Evolutionary conservation across 2,113 vertebrate genomes (phyloP).

Genomic region (Artemisiospiza belli): DNA sequence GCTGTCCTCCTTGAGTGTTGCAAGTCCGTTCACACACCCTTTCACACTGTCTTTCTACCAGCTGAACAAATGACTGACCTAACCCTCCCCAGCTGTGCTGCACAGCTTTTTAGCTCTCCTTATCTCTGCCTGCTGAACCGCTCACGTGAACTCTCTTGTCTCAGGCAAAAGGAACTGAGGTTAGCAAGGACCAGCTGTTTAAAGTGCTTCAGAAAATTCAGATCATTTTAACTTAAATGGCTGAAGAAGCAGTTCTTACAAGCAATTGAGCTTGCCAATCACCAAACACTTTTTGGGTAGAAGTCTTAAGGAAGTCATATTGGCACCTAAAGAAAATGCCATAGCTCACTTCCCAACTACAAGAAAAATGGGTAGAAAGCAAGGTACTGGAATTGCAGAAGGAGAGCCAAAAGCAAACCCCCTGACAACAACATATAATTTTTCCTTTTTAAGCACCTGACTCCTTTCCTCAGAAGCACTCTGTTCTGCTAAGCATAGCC

Average conservation of each 20-base stretch:
- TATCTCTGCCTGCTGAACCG: neutral
- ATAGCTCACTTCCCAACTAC: neutral
- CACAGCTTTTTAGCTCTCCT: neutral
- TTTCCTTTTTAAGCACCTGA: neutral
- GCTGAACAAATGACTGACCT: neutral
- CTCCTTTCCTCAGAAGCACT: neutral
- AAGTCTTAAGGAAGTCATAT: neutral
- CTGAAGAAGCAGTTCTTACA: slow-evolving; percentile 29
- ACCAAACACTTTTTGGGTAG: neutral
- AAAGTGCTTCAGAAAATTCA: neutral
- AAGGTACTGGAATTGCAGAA: neutral
- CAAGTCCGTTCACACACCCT: neutral
- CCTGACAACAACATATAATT: neutral
- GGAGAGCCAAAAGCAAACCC: neutral
- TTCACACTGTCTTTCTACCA: neutral
- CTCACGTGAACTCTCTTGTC: neutral
- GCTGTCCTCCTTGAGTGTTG: neutral
- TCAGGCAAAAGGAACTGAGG: slow-evolving; percentile 3
- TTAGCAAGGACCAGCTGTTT: neutral
- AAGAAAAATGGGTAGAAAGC: neutral
- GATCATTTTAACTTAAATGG: neutral
- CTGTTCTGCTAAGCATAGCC: neutral
- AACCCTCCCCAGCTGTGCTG: neutral
- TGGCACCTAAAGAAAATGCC: neutral
- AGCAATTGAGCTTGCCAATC: neutral